A percentile compares a stretch with the other conserved stretches of the same genome.
Evolutionary conservation across 2,888 invertebrate species (phyloP).

Genomic region (Ochropleura leucogaster): DNA sequence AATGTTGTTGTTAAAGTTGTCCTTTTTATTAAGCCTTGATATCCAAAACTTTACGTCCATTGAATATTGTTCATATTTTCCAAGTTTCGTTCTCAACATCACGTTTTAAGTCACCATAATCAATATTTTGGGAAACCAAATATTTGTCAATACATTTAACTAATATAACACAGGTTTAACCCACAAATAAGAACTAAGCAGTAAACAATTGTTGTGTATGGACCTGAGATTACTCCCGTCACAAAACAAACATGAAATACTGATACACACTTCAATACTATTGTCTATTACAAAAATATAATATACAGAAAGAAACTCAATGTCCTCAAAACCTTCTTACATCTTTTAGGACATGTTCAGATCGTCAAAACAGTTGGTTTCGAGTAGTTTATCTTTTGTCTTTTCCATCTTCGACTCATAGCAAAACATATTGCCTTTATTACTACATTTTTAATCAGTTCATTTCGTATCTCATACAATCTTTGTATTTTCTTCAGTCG

Average conservation of each 20-base stretch:
- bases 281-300: slow-evolving; percentile 43
- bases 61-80: slow-evolving; percentile 42
- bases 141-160: slow-evolving; percentile 19
- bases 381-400: slow-evolving; percentile 13
- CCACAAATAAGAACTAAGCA: slow-evolving; percentile 36
- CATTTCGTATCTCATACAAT: slow-evolving; percentile 27
- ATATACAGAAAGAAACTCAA: slow-evolving; percentile 30
- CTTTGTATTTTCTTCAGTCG: slow-evolving; percentile 38
- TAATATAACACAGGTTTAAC: slow-evolving; percentile 23
- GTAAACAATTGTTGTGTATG: slow-evolving; percentile 33
- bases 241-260: slow-evolving; percentile 59
- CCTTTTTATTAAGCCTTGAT: slow-evolving; percentile 28
- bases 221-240: slow-evolving; percentile 45
- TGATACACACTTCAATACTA: slow-evolving; percentile 54
- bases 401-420: slow-evolving; percentile 6
- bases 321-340: slow-evolving; percentile 32
- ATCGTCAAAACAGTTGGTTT: slow-evolving; percentile 55
- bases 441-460: slow-evolving; percentile 33
- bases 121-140: slow-evolving; percentile 26
- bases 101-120: slow-evolving; percentile 19
- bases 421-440: slow-evolving; percentile 32
- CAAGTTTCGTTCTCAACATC: slow-evolving; percentile 36
- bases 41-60: slow-evolving; percentile 24
- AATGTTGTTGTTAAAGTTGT: slow-evolving; percentile 16
- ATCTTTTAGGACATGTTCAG: slow-evolving; percentile 27